A percentile compares a stretch with the other conserved stretches of the same genome.
These are phyloP conservation scores for Leptothorax acervorum DNA, from an alignment of 2,888 invertebrate genomes.

Conservation along the genomic window DNA sequence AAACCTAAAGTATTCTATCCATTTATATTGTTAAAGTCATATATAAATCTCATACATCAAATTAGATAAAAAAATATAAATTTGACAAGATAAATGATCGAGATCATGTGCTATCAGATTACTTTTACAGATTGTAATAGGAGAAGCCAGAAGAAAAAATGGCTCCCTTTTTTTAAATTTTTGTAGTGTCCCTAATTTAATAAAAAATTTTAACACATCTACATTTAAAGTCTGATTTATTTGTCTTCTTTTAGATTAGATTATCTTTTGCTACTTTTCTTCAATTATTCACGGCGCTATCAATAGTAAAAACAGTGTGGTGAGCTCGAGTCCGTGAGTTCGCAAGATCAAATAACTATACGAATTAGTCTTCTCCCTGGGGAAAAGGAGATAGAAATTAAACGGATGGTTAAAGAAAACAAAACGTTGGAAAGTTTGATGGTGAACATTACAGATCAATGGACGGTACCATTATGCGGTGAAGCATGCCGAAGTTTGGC, in stretches of 20 bases:
- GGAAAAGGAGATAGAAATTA: slow-evolving; percentile 7
- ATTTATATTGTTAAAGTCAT: background rate
- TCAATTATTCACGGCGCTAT: background rate
- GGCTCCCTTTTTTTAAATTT: too few species aligned
- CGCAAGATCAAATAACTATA: background rate
- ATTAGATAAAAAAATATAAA: background rate
- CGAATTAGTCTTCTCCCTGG: background rate
- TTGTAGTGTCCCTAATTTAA: background rate
- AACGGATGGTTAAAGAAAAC: slow-evolving; percentile 22
- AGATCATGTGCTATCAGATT: background rate
- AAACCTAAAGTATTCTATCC: background rate
- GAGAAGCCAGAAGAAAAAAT: background rate
- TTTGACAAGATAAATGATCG: background rate
- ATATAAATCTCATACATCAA: slow-evolving; percentile 1
- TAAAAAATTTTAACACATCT: background rate
- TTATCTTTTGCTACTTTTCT: background rate
- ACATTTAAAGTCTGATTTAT: background rate
- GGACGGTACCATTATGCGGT: slow-evolving; percentile 68
- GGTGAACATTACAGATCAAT: slow-evolving; percentile 49
- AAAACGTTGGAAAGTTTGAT: slow-evolving; percentile 42
- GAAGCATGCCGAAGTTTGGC: slow-evolving; percentile 74
- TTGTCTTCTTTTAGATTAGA: background rate
- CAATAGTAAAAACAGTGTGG: background rate
- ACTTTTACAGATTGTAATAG: slow-evolving; percentile 21
- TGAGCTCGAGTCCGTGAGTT: background rate